phyloP scores from a whole-genome alignment of 2,113 vertebrate species.

The Corynorhinus townsendii region DNA sequence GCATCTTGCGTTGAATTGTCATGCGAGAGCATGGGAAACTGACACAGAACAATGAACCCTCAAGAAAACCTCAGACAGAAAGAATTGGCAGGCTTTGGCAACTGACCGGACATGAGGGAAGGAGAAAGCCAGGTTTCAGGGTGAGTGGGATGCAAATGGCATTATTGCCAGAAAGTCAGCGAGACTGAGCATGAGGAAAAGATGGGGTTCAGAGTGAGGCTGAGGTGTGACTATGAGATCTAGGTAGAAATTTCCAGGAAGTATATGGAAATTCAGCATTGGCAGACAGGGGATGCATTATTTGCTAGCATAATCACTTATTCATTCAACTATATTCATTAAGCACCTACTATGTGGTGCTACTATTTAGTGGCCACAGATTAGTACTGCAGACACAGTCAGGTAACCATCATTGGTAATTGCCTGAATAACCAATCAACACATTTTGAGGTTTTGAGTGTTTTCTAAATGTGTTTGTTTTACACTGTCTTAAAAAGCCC shows the following conservation, averaged over 20 bases:
- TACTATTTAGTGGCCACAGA: not conserved
- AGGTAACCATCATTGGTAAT: not conserved
- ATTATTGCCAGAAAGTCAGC: not conserved
- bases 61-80: not conserved
- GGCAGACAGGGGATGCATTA: not conserved
- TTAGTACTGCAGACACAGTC: not conserved
- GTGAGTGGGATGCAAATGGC: not conserved
- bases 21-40: not conserved
- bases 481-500: conserved; percentile 43
- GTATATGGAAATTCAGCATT: not conserved
- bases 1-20: not conserved
- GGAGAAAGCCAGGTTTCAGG: not conserved
- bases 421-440: not conserved
- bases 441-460: not conserved
- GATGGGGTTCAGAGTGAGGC: not conserved
- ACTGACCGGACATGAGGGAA: not conserved
- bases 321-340: not conserved
- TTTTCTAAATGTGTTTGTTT: conserved; percentile 8
- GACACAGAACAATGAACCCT: not conserved
- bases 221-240: not conserved
- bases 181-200: not conserved
- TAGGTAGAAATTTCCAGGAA: not conserved
- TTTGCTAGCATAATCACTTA: not conserved
- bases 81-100: not conserved
- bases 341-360: not conserved